Conservation (phyloP, 2,888 invertebrate genomes). For the Plebejus argus region DNA sequence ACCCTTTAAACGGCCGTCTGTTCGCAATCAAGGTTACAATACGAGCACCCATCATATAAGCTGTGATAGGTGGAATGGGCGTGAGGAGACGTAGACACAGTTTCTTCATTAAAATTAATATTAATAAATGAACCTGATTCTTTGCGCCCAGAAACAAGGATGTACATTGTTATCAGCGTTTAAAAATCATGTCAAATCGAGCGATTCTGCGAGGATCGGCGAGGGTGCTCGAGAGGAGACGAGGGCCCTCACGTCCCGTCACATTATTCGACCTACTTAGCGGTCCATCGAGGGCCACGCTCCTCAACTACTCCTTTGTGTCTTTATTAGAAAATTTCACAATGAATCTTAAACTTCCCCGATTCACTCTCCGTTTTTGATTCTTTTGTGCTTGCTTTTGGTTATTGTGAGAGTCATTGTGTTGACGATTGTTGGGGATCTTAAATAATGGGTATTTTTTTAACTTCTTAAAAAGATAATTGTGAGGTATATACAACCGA, state of each 20-base stretch:
- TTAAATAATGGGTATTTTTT: neutral
- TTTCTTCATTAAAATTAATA: neutral
- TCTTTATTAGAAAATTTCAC: slow-evolving; percentile 44
- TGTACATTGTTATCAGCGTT: slow-evolving; percentile 66
- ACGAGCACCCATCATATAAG: neutral
- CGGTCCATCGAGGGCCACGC: slow-evolving; percentile 54
- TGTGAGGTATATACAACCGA: neutral
- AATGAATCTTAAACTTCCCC: slow-evolving; percentile 34
- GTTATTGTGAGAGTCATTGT: slow-evolving; percentile 14
- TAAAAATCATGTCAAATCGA: slow-evolving; percentile 80
- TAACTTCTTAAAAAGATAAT: neutral
- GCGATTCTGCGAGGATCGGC: slow-evolving; percentile 71
- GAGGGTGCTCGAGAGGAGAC: slow-evolving; percentile 63
- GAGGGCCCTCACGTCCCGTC: slow-evolving; percentile 70
- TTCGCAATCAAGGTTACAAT: too few species aligned
- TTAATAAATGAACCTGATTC: neutral
- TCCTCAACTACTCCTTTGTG: slow-evolving; percentile 50
- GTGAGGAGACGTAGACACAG: neutral
- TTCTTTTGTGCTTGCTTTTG: slow-evolving; percentile 20
- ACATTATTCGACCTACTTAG: slow-evolving; percentile 80
- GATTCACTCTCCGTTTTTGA: slow-evolving; percentile 34
- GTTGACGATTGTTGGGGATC: neutral
- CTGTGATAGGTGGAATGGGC: neutral
- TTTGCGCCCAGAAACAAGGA: slow-evolving; percentile 30
- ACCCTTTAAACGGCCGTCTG: too few species aligned